These are phyloP conservation scores for Poeciliopsis turrubarensis DNA, from an alignment of 2,113 vertebrate species.

Conservation along the genomic window DNA sequence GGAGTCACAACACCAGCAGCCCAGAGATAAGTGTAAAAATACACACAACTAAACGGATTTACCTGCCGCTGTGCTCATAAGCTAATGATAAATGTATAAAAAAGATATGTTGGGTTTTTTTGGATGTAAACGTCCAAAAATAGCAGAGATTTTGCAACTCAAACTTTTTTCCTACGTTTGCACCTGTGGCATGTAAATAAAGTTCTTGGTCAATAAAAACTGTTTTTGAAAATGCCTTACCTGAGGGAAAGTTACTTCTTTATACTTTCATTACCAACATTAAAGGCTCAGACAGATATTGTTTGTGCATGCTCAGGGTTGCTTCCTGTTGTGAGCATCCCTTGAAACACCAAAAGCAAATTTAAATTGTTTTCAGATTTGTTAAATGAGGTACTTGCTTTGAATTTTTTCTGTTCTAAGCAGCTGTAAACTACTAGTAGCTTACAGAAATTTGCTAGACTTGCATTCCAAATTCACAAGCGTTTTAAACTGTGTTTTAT, in stretches of 20 bases:
- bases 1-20: conserved; percentile 54
- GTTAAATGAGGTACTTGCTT: background rate
- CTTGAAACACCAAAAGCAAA: background rate
- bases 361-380: background rate
- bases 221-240: background rate
- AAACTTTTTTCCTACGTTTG: background rate
- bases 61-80: background rate
- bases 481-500: background rate
- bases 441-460: too few species aligned
- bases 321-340: background rate
- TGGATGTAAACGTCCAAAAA: background rate
- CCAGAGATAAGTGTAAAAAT: conserved; percentile 15
- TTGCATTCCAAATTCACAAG: too few species aligned
- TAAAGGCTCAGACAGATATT: background rate
- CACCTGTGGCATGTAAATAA: background rate
- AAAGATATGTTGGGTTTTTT: background rate
- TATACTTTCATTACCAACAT: too few species aligned
- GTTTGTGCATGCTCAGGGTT: background rate
- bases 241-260: background rate
- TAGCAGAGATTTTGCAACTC: background rate
- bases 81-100: too few species aligned
- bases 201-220: background rate
- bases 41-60: conserved; percentile 9
- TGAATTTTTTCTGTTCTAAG: background rate
- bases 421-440: background rate